phyloP scores from a whole-genome alignment of 2,888 invertebrate genomes.

The Hartigia nigra region DNA sequence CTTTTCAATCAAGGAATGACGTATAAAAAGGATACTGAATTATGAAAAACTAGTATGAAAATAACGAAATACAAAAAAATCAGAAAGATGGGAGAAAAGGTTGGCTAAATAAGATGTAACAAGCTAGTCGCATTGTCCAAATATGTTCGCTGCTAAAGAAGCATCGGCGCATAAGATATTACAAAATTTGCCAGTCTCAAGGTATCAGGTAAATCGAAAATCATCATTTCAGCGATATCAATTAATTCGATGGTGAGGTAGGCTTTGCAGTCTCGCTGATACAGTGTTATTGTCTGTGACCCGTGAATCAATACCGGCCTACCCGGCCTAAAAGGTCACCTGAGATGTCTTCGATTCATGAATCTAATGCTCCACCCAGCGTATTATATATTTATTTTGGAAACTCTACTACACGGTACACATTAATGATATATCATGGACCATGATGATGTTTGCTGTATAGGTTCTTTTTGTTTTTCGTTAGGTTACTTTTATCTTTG shows the following conservation, averaged over 20 bases:
- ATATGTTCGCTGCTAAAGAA: not conserved
- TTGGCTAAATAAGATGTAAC: not conserved
- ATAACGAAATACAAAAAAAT: not conserved
- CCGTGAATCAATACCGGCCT: not conserved
- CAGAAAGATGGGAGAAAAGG: not conserved
- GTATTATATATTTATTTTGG: not conserved
- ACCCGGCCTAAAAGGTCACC: not conserved
- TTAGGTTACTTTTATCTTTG: not conserved
- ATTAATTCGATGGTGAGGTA: not conserved
- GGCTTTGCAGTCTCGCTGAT: not conserved
- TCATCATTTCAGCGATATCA: not conserved
- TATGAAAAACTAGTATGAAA: not conserved
- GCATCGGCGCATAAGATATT: not conserved
- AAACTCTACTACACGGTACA: not conserved
- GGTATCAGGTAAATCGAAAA: not conserved
- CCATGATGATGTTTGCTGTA: constrained; percentile 10
- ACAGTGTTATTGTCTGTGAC: not conserved
- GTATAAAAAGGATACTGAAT: not conserved
- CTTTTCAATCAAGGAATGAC: not conserved
- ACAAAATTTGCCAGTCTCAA: not conserved
- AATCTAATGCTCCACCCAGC: not conserved
- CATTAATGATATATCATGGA: not conserved
- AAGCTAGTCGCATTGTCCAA: not conserved
- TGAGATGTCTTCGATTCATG: not conserved
- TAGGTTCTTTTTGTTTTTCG: not conserved